Conservation (phyloP, 2,888 invertebrate species). For the Xanthia togata region DNA sequence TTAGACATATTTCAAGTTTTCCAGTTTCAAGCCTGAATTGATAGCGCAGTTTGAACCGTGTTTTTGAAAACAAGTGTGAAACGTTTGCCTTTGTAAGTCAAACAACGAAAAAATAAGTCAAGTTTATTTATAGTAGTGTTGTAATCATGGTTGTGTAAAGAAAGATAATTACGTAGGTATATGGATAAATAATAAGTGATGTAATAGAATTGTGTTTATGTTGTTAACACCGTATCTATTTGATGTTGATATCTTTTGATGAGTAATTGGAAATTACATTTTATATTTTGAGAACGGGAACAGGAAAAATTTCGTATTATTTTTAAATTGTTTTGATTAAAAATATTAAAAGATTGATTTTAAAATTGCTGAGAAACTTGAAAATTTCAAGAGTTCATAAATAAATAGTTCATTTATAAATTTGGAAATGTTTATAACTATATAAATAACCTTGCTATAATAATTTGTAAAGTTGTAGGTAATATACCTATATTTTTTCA, state of each 20-base stretch:
- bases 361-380: neutral
- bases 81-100: neutral
- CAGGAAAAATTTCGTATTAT: conserved; percentile 4
- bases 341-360: neutral
- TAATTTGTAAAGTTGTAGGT: neutral
- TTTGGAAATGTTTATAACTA: neutral
- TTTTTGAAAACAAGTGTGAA: conserved; percentile 2
- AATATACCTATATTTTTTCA: no score
- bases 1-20: no score
- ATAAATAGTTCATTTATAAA: neutral
- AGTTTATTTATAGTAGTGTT: conserved; percentile 33
- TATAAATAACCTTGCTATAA: neutral
- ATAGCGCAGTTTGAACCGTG: neutral
- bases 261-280: conserved; percentile 37
- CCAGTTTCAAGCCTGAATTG: neutral
- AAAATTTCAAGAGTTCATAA: neutral
- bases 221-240: conserved; percentile 11
- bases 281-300: conserved; percentile 8
- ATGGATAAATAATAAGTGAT: conserved; percentile 34
- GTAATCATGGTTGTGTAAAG: conserved; percentile 17
- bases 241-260: conserved; percentile 22
- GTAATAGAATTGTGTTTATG: conserved; percentile 44
- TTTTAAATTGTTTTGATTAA: neutral
- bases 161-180: conserved; percentile 30
- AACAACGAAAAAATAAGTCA: conserved; percentile 25